These are phyloP conservation scores for Pseudoatta argentina DNA, from an alignment of 1,140 invertebrate species.

Conservation along the genomic window DNA sequence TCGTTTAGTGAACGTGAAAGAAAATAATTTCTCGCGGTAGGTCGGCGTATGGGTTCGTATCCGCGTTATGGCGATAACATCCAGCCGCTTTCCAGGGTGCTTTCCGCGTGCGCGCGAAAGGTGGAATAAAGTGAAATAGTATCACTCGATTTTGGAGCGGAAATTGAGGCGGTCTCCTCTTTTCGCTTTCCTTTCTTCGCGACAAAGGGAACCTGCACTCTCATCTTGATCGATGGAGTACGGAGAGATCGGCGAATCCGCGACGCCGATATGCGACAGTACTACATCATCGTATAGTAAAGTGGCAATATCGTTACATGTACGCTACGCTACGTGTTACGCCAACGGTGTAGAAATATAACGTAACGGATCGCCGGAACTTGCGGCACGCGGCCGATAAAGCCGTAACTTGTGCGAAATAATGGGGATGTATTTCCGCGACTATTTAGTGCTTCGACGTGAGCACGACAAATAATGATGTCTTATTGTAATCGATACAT, in stretches of 20 bases:
- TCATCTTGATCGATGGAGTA: slow-evolving; percentile 17
- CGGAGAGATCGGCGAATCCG: slow-evolving; percentile 21
- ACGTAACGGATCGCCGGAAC: slow-evolving; percentile 53
- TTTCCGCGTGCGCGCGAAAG: slow-evolving; percentile 24
- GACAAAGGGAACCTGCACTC: slow-evolving; percentile 5
- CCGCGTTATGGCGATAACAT: slow-evolving; percentile 14
- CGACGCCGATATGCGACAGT: slow-evolving; percentile 12
- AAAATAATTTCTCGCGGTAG: slow-evolving; percentile 29
- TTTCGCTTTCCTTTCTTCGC: not conserved
- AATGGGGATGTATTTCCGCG: slow-evolving; percentile 54
- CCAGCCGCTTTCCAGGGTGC: not conserved
- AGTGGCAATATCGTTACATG: slow-evolving; percentile 32
- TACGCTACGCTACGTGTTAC: slow-evolving; percentile 47
- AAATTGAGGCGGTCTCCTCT: slow-evolving; percentile 45
- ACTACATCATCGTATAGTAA: slow-evolving; percentile 44
- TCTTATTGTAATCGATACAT: slow-evolving; percentile 50
- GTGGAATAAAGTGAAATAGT: slow-evolving; percentile 44
- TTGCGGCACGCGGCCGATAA: slow-evolving; percentile 48
- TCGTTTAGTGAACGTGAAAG: not conserved
- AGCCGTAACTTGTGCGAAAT: slow-evolving; percentile 43
- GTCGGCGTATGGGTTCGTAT: slow-evolving; percentile 8
- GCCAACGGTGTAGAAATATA: slow-evolving; percentile 54
- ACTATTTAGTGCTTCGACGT: slow-evolving; percentile 61
- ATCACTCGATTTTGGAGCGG: slow-evolving; percentile 52
- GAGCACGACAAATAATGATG: slow-evolving; percentile 62